Percentiles rank a stretch among this genome's conserved stretches.
phyloP scores from a whole-genome alignment of 1,140 invertebrate genomes.

The Chlorops oryzae region DNA sequence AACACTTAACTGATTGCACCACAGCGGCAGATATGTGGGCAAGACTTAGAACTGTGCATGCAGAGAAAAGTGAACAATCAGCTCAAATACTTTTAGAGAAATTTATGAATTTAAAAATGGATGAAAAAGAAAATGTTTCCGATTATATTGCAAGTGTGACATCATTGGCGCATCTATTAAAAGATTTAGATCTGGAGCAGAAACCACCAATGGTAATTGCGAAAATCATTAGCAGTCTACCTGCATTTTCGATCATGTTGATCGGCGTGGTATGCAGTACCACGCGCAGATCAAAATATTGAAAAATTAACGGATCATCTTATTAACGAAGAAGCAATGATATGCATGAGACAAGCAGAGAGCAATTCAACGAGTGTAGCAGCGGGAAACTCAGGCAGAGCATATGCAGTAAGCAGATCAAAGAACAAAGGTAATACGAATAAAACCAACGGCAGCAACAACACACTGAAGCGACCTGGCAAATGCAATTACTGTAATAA shows the following conservation, averaged over 20 bases:
- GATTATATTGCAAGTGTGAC: constrained; percentile 1
- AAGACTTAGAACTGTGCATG: not conserved
- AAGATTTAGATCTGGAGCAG: constrained; percentile 8
- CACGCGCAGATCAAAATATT: constrained; percentile 7
- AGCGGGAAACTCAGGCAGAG: too few relatives aligned
- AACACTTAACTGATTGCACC: constrained; percentile 1
- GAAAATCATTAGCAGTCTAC: constrained; percentile 7
- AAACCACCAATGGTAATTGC: constrained; percentile 6
- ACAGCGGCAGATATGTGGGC: constrained; percentile 5
- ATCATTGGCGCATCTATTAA: constrained; percentile 2
- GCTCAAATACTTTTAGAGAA: constrained; percentile 5
- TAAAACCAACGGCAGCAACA: not conserved
- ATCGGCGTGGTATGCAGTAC: constrained; percentile 8
- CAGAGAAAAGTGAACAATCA: constrained; percentile 5
- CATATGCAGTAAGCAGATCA: too few relatives aligned
- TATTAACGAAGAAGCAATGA: constrained; percentile 9
- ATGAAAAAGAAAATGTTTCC: not conserved
- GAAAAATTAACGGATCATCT: constrained; percentile 11
- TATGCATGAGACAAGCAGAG: too few relatives aligned
- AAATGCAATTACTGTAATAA: constrained; percentile 8
- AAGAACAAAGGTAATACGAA: too few relatives aligned
- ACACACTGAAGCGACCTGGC: not conserved
- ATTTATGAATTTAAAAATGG: constrained; percentile 10
- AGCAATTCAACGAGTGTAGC: too few relatives aligned
- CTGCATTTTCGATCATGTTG: constrained; percentile 9